Base-by-base conservation (phyloP, 2,888 invertebrate species). In the Adineta ricciae region DNA sequence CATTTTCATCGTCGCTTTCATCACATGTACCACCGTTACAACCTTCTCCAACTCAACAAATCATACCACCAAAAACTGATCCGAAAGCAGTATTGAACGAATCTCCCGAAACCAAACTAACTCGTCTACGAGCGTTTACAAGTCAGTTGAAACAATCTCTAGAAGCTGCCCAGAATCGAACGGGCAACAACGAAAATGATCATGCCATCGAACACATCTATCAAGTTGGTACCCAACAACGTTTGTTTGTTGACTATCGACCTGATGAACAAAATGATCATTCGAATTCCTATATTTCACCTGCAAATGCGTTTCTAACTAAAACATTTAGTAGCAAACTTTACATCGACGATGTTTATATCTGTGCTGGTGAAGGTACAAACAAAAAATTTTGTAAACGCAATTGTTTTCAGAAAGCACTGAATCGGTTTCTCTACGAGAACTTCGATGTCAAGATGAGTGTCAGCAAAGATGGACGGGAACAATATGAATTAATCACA, bases 301-400 rank as follows among this genome's bases (percentile, higher is more conserved):
- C 11, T 38, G 64, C 64, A 9, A 64, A 32, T 32, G 24, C 78
- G n/a, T 78, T 78, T 78, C 41, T 78, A 41, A 78, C 78, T 21
- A 36, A 78, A 78, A 41, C 41, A 41, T 78, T 78, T 41, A 38
- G 41, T 78, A 41, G 78, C 1, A 78, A 78, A 78, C 78, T 78
- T 41, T 78, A 38, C 41, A 41, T 78, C 4, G 78, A 78, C 19
- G 78, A 78, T 36, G 24, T 78, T 41, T 78, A 41, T 78, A 41
- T 78, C 9, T 41, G 41, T 41, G 7, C 24, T 0, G 78, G 78
- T 3, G 36, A 78, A 78, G 78, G 78, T n/a, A 21, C 78, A 41
- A 78, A 78, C n/a, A 78, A 78, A 38, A 78, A 78, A 78, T 78
- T 41, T 11, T 78, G 78, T 78, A 78, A 78, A 78, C 41, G 41